Evolutionary conservation across 2,113 vertebrate genomes (phyloP).

Genomic region (Riparia riparia): DNA sequence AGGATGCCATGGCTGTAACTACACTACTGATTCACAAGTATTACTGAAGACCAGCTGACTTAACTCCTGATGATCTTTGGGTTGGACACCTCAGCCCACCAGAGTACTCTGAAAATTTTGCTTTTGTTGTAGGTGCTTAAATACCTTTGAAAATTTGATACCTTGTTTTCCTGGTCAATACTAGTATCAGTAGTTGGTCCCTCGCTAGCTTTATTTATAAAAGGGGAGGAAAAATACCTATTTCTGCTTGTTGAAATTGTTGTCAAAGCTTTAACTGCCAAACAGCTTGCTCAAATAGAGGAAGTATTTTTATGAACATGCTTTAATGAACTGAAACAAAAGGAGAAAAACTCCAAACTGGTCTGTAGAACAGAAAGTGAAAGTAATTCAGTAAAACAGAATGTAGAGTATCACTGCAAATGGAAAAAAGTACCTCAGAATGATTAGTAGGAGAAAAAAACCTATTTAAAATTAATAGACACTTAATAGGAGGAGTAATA

Average conservation of each 20-base stretch:
- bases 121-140: not conserved
- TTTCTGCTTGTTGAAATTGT: not conserved
- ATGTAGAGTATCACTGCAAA: not conserved
- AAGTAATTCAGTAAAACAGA: slow-evolving; percentile 6
- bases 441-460: not conserved
- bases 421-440: not conserved
- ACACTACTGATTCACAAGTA: not conserved
- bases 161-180: not conserved
- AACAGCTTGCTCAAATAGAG: not conserved
- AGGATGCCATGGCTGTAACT: not conserved
- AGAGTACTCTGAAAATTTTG: not conserved
- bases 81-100: not conserved
- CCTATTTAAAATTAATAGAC: not conserved
- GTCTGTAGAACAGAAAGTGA: slow-evolving; percentile 24
- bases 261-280: not conserved
- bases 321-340: not conserved
- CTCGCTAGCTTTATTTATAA: not conserved
- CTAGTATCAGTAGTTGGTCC: not conserved
- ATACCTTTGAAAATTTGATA: not conserved
- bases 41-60: not conserved
- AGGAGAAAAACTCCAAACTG: not conserved
- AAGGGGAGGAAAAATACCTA: not conserved
- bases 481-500: not conserved
- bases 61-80: not conserved
- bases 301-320: not conserved